A percentile compares a stretch with the other conserved stretches of the same genome.
phyloP scores from a whole-genome alignment of 2,113 vertebrate genomes.

The Hyla sarda region DNA sequence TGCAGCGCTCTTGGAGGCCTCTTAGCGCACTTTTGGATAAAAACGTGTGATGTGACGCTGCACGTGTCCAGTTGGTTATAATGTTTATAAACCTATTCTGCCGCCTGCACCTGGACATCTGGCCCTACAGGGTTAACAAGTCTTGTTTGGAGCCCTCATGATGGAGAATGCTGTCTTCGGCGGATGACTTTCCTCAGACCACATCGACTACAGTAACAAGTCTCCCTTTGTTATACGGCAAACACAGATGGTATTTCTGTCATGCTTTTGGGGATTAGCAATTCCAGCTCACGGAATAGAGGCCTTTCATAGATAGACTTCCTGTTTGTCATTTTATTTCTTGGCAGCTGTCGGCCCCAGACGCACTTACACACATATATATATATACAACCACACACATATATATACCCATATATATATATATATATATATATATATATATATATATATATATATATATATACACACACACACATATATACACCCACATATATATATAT shows the following conservation, averaged over 20 bases:
- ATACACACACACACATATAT: too few relatives aligned
- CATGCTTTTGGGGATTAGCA: slow-evolving; percentile 77
- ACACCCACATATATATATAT: too few relatives aligned
- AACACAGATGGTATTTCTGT: slow-evolving; percentile 81
- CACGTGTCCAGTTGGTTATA: too few relatives aligned
- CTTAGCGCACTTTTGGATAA: too few relatives aligned
- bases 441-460: too few relatives aligned
- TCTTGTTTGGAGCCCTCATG: neutral
- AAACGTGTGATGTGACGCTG: too few relatives aligned
- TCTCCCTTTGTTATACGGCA: slow-evolving; percentile 80
- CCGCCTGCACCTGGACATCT: neutral
- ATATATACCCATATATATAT: too few relatives aligned
- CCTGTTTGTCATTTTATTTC: slow-evolving; percentile 57
- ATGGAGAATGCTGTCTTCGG: too few relatives aligned
- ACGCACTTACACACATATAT: neutral
- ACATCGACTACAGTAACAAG: slow-evolving; percentile 80
- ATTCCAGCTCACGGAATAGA: slow-evolving; percentile 62
- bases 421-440: too few relatives aligned
- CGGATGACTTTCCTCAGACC: slow-evolving; percentile 64
- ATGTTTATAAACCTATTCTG: too few relatives aligned
- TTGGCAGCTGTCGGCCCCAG: slow-evolving; percentile 23
- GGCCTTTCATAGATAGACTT: slow-evolving; percentile 59
- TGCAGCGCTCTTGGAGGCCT: too few relatives aligned
- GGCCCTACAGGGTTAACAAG: neutral
- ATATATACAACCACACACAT: too few relatives aligned